Percentiles rank a stretch among this genome's conserved stretches.
phyloP scores from a whole-genome alignment of 2,888 invertebrate genomes.

The Apotomis turbidana region DNA sequence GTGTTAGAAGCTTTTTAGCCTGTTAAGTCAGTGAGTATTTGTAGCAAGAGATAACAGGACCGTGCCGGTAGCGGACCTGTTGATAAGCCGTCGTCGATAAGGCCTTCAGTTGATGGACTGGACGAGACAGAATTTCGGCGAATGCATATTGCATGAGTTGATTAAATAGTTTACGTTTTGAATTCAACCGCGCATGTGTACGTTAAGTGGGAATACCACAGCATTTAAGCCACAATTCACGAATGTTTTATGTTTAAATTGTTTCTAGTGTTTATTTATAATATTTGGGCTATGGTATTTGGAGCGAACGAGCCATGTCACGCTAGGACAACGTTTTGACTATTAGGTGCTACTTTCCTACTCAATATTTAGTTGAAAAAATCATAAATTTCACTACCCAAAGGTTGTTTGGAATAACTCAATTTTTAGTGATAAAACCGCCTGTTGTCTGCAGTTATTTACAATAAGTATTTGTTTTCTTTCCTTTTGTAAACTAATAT shows the following conservation, averaged over 20 bases:
- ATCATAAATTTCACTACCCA: too few relatives aligned
- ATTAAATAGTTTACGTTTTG: slow-evolving; percentile 82
- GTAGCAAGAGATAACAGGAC: slow-evolving; percentile 81
- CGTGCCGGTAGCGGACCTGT: slow-evolving; percentile 80
- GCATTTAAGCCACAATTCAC: slow-evolving; percentile 46
- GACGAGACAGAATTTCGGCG: slow-evolving; percentile 78
- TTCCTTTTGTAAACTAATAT: too few relatives aligned
- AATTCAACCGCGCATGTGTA: slow-evolving; percentile 60
- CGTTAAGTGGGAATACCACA: slow-evolving; percentile 57
- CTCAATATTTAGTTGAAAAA: neutral
- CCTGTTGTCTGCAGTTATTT: too few relatives aligned
- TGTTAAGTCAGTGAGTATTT: slow-evolving; percentile 67
- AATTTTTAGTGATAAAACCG: too few relatives aligned
- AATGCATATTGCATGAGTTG: slow-evolving; percentile 83
- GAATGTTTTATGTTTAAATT: slow-evolving; percentile 46
- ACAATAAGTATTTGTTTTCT: too few relatives aligned
- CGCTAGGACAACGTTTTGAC: slow-evolving; percentile 2
- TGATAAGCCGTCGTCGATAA: slow-evolving; percentile 83
- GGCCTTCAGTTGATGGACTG: slow-evolving; percentile 76
- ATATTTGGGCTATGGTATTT: slow-evolving; percentile 5
- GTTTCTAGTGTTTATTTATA: slow-evolving; percentile 42
- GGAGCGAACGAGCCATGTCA: slow-evolving; percentile 3
- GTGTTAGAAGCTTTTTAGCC: slow-evolving; percentile 55
- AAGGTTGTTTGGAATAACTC: too few relatives aligned
- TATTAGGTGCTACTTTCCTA: neutral